phyloP scores from a whole-genome alignment of 2,888 invertebrate genomes.

The Toxonevra muliebris region DNA sequence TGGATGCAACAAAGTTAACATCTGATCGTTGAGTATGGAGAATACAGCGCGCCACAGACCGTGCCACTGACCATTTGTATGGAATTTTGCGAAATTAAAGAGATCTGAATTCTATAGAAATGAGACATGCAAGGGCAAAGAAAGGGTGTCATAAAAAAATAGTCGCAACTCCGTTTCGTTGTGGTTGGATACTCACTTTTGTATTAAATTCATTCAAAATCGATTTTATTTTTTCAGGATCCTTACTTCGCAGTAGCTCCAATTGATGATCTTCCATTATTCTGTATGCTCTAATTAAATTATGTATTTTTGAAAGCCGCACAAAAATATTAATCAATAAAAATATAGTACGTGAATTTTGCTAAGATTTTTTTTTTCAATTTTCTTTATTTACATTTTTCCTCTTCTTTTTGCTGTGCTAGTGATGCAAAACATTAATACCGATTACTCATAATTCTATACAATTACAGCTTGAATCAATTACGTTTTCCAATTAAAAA shows the following conservation, averaged over 20 bases:
- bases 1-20: conserved; percentile 47
- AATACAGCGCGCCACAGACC: conserved; percentile 61
- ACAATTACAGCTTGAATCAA: too few relatives aligned
- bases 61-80: conserved; percentile 60
- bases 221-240: conserved; percentile 50
- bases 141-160: neutral
- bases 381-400: too few relatives aligned
- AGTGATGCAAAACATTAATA: too few relatives aligned
- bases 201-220: conserved; percentile 56
- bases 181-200: conserved; percentile 48
- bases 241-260: conserved; percentile 52
- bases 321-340: too few relatives aligned
- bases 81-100: conserved; percentile 59
- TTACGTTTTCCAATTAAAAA: too few relatives aligned
- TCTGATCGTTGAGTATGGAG: conserved; percentile 55
- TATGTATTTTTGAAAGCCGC: too few relatives aligned
- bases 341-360: too few relatives aligned
- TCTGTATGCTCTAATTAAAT: too few relatives aligned
- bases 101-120: conserved; percentile 56
- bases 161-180: too few relatives aligned
- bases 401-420: too few relatives aligned
- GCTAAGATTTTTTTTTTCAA: too few relatives aligned
- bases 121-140: neutral
- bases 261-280: conserved; percentile 58
- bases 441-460: too few relatives aligned